phyloP scores from a whole-genome alignment of 2,113 vertebrate species.

The Atherinomorus stipes region DNA sequence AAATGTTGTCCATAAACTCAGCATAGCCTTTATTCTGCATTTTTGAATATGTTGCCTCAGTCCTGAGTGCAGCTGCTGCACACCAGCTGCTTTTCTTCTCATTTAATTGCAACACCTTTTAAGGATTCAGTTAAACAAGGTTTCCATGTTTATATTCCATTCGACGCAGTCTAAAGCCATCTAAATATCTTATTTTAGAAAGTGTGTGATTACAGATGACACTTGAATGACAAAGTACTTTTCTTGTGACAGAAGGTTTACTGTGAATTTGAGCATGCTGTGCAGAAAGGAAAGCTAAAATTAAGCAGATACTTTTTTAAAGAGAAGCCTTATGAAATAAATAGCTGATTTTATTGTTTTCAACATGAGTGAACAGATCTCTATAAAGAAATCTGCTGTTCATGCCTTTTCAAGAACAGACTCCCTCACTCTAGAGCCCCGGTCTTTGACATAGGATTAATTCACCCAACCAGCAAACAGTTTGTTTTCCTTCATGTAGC shows the following conservation, averaged over 20 bases:
- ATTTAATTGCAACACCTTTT: constrained; percentile 27
- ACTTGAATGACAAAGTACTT: constrained; percentile 75
- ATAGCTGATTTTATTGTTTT: constrained; percentile 51
- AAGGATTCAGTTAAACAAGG: constrained; percentile 31
- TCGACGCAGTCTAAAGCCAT: constrained; percentile 57
- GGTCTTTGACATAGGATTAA: constrained; percentile 41
- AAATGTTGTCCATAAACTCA: constrained; percentile 29
- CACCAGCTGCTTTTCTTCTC: constrained; percentile 33
- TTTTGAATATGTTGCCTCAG: constrained; percentile 55
- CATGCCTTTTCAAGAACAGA: constrained; percentile 49
- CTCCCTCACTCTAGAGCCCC: constrained; percentile 34
- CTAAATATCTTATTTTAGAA: constrained; percentile 48
- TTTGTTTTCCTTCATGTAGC: constrained; percentile 5
- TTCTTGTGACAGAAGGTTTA: constrained; percentile 71
- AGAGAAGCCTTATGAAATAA: constrained; percentile 71
- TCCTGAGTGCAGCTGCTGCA: constrained; percentile 38
- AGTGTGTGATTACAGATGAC: constrained; percentile 59
- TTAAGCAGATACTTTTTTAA: constrained; percentile 51
- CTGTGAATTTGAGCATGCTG: constrained; percentile 74
- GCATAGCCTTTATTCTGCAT: constrained; percentile 47
- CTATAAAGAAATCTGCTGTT: constrained; percentile 45
- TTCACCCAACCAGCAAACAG: constrained; percentile 57
- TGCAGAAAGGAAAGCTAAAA: constrained; percentile 56
- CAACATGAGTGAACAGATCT: constrained; percentile 40
- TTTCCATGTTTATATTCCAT: constrained; percentile 44